Percentiles rank a stretch among this genome's conserved stretches.
phyloP scores from a whole-genome alignment of 2,113 vertebrate species.

The Heterochromis multidens region DNA sequence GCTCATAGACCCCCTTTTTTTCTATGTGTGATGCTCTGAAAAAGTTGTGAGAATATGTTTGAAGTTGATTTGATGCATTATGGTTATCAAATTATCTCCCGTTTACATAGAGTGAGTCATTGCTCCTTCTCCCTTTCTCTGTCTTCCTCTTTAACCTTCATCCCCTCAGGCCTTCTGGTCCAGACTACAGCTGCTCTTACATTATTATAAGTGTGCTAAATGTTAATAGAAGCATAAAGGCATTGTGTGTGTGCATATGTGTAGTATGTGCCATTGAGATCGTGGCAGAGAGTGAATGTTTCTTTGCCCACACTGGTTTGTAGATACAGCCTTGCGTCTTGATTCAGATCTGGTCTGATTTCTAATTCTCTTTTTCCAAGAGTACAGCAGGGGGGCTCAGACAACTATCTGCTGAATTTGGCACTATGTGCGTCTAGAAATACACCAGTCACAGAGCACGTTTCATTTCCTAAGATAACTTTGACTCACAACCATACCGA shows the following conservation, averaged over 20 bases:
- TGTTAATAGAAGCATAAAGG: slow-evolving; percentile 74
- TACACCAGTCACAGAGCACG: slow-evolving; percentile 38
- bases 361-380: slow-evolving; percentile 38
- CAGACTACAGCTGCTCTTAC: slow-evolving; percentile 65
- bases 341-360: slow-evolving; percentile 16
- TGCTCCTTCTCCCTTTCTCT: slow-evolving; percentile 17
- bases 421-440: slow-evolving; percentile 48
- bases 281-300: not conserved
- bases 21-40: slow-evolving; percentile 10
- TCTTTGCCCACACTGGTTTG: slow-evolving; percentile 11
- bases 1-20: not conserved
- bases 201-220: slow-evolving; percentile 70
- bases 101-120: slow-evolving; percentile 14
- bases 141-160: slow-evolving; percentile 58
- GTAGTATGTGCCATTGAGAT: not conserved
- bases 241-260: slow-evolving; percentile 25
- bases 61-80: slow-evolving; percentile 9
- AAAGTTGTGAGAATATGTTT: slow-evolving; percentile 35
- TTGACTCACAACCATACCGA: slow-evolving; percentile 50
- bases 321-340: slow-evolving; percentile 2
- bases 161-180: slow-evolving; percentile 64
- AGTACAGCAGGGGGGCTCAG: slow-evolving; percentile 30
- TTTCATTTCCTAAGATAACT: slow-evolving; percentile 62
- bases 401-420: slow-evolving; percentile 60
- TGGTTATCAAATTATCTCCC: slow-evolving; percentile 34